phyloP scores from a whole-genome alignment of 2,797 vertebrate species.

The Merluccius polli region DNA sequence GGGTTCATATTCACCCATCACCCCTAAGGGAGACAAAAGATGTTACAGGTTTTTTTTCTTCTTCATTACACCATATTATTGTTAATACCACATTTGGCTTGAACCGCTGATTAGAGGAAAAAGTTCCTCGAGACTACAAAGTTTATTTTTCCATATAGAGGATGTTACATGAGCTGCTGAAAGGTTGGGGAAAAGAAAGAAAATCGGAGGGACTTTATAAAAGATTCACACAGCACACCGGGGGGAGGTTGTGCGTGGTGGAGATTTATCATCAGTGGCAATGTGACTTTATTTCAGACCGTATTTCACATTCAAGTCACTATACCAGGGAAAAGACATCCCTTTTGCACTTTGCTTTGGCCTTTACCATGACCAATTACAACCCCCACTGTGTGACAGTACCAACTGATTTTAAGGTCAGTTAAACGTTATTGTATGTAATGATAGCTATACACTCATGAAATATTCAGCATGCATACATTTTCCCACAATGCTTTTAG shows the following conservation, averaged over 20 bases:
- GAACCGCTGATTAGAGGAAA: not conserved
- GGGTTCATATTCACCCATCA: slow-evolving; percentile 96
- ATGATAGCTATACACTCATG: not conserved
- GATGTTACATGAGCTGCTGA: slow-evolving; percentile 42
- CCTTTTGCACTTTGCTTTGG: not conserved
- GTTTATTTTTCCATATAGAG: not conserved
- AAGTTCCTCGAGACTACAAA: not conserved
- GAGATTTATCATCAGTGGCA: slow-evolving; percentile 59
- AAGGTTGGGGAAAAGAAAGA: slow-evolving; percentile 26
- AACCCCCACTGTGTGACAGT: not conserved
- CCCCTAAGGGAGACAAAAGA: slow-evolving; percentile 72
- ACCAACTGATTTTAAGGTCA: not conserved
- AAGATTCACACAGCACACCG: slow-evolving; percentile 61
- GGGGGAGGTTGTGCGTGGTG: slow-evolving; percentile 26
- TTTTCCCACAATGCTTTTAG: not conserved
- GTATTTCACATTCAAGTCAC: slow-evolving; percentile 55
- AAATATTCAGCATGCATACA: not conserved
- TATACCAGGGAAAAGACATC: slow-evolving; percentile 28
- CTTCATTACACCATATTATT: not conserved
- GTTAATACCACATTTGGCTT: not conserved
- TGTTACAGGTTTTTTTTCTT: slow-evolving; percentile 27
- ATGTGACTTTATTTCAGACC: slow-evolving; percentile 55
- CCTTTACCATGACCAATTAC: too few species aligned
- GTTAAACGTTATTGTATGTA: not conserved
- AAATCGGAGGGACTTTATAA: slow-evolving; percentile 46